A percentile compares a stretch with the other conserved stretches of the same genome.
phyloP scores from a whole-genome alignment of 2,888 invertebrate genomes.

The Cremastinae sp. region DNA sequence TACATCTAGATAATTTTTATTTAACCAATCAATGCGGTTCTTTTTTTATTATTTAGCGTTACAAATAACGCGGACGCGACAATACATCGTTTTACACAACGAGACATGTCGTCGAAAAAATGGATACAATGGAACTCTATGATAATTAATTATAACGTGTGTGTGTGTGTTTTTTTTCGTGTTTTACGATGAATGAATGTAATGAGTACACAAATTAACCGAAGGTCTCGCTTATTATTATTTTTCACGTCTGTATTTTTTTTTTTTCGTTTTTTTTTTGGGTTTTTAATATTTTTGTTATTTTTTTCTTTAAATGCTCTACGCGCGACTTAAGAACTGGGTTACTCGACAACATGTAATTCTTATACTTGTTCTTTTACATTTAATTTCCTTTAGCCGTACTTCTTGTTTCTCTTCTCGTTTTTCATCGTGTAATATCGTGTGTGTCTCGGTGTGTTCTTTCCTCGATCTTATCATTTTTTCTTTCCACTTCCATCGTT shows the following conservation, averaged over 20 bases:
- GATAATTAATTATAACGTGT: slow-evolving; percentile 53
- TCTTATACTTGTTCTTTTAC: slow-evolving; percentile 72
- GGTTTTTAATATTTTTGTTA: slow-evolving; percentile 40
- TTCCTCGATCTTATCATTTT: slow-evolving; percentile 52
- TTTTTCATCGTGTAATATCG: slow-evolving; percentile 58
- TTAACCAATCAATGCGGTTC: slow-evolving; percentile 78
- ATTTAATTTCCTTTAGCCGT: slow-evolving; percentile 71
- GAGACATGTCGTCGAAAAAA: slow-evolving; percentile 67
- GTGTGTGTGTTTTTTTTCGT: slow-evolving; percentile 36
- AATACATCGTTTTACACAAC: slow-evolving; percentile 65
- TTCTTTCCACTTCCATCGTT: slow-evolving; percentile 29
- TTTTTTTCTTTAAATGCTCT: slow-evolving; percentile 70
- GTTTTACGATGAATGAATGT: slow-evolving; percentile 56
- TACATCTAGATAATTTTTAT: slow-evolving; percentile 81
- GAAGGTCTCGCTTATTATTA: slow-evolving; percentile 57
- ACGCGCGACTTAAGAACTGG: slow-evolving; percentile 78
- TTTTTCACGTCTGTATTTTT: slow-evolving; percentile 19
- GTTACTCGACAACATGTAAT: slow-evolving; percentile 79
- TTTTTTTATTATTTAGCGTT: slow-evolving; percentile 71
- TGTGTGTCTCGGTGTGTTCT: slow-evolving; percentile 62
- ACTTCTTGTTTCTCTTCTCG: slow-evolving; percentile 45
- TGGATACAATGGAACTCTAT: slow-evolving; percentile 78
- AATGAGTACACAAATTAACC: slow-evolving; percentile 54
- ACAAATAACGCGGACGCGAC: slow-evolving; percentile 78
- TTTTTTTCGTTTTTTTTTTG: slow-evolving; percentile 43